A percentile compares a stretch with the other conserved stretches of the same genome.
phyloP scores from a whole-genome alignment of 2,113 vertebrate species.

The Rissa tridactyla region DNA sequence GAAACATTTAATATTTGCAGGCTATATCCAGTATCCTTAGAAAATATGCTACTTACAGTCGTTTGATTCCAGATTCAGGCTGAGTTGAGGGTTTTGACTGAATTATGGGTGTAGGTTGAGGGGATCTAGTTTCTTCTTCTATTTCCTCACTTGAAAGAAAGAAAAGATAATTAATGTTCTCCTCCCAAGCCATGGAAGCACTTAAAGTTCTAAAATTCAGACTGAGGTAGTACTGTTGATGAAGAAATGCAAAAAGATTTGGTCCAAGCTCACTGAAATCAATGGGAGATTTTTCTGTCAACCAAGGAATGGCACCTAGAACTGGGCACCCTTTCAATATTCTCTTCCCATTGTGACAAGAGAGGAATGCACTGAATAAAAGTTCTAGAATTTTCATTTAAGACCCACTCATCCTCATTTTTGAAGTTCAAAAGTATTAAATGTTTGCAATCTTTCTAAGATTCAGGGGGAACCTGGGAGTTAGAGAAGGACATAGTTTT shows the following conservation, averaged over 20 bases:
- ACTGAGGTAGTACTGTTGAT: not conserved
- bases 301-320: not conserved
- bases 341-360: not conserved
- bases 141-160: slow-evolving; percentile 83
- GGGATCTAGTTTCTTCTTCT: slow-evolving; percentile 81
- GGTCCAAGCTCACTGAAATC: not conserved
- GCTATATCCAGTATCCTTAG: not conserved
- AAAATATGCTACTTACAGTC: slow-evolving; percentile 81
- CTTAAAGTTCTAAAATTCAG: not conserved
- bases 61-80: slow-evolving; percentile 90
- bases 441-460: not conserved
- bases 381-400: not conserved
- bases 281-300: not conserved
- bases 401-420: not conserved
- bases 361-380: not conserved
- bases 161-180: not conserved
- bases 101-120: slow-evolving; percentile 73
- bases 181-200: not conserved
- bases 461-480: not conserved
- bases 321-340: not conserved
- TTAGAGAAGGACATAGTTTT: not conserved
- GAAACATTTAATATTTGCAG: not conserved
- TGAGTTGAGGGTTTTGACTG: slow-evolving; percentile 73
- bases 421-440: not conserved
- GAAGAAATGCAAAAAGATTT: not conserved